These are phyloP conservation scores for Notarius lentiginosus DNA, from an alignment of 2,113 vertebrate species.

Conservation along the genomic window DNA sequence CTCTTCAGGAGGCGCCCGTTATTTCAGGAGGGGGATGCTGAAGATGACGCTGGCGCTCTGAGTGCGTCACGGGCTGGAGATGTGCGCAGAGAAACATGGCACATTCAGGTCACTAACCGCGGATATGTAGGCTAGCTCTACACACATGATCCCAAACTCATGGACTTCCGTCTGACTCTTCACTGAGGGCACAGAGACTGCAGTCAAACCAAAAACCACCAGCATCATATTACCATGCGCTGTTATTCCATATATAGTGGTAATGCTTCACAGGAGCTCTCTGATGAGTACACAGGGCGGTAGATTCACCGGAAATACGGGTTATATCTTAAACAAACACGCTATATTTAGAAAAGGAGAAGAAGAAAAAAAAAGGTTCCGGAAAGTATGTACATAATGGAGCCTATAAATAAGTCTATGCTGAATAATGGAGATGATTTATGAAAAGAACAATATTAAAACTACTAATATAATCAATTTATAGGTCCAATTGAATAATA, in stretches of 20 bases:
- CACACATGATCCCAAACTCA: conserved; percentile 31
- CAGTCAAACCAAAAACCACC: not conserved
- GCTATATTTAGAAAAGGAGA: too few relatives aligned
- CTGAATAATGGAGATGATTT: not conserved
- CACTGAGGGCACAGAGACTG: not conserved
- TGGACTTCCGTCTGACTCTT: conserved; percentile 25
- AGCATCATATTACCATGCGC: not conserved
- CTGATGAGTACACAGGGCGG: not conserved
- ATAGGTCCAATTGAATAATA: not conserved
- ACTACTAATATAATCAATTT: not conserved
- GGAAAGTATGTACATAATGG: not conserved
- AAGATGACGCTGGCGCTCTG: conserved; percentile 58
- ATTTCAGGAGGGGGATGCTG: conserved; percentile 26
- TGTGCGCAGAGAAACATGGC: conserved; percentile 61
- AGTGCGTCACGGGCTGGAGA: conserved; percentile 63
- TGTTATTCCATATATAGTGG: not conserved
- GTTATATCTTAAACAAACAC: not conserved
- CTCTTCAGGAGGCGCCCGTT: not conserved
- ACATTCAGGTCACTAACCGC: conserved; percentile 9
- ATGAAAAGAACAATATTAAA: not conserved
- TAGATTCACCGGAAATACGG: conserved; percentile 3
- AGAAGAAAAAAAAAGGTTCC: not conserved
- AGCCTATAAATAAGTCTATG: not conserved
- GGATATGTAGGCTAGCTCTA: conserved; percentile 15
- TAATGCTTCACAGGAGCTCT: not conserved